Base-by-base conservation (phyloP, 2,888 invertebrate species). In the Lochmaea capreae region DNA sequence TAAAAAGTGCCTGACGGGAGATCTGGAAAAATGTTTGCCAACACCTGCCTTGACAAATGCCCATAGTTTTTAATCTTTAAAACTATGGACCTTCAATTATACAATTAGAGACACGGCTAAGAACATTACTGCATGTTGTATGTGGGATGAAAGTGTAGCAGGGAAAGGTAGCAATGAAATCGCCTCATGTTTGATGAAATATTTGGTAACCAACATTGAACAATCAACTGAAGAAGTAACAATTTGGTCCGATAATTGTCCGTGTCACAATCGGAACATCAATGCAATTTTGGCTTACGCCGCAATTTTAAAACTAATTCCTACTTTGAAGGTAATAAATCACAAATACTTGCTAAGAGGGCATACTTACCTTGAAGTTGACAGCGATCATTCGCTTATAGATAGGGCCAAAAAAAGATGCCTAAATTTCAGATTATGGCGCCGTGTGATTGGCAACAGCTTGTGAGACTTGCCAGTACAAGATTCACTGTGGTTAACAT, bases 31-130 rank as follows among this genome's bases (percentile, higher is more conserved):
- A 74, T 76, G 74, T 58, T 65, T 79, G 26, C 78, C 75, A 22
- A 79, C 78, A 33, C 79, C 76, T 22, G 57, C 63, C 11, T 61
- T 79, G 52, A 71, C 26, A 18, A 78, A 78, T 67, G 68, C 76
- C 9, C 76, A 78, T 59, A 77, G 78, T 68, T 79, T 79, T 52
- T 78, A 79, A 58, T 76, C 75, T n/a, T 59, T 78, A 54, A 78
- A 80, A 65, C 69, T 79, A 33, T 80, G 78, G 78, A 80, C 78
- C 8, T 75, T 71, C 43, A 78, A 78, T 67, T 76, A 72, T 57
- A 76, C 76, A 26, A 73, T 77, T n/a, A 59, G 75, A 65, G 76
- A 71, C 43, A 6, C 71, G 12, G 65, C 67, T 14, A 14, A 22
- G 9, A 18, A 71, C n/a, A 71, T 39, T 22, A 43, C 63, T 33